Evolutionary conservation across 2,888 invertebrate genomes (phyloP).

Genomic region (Nomada goodeniana): DNA sequence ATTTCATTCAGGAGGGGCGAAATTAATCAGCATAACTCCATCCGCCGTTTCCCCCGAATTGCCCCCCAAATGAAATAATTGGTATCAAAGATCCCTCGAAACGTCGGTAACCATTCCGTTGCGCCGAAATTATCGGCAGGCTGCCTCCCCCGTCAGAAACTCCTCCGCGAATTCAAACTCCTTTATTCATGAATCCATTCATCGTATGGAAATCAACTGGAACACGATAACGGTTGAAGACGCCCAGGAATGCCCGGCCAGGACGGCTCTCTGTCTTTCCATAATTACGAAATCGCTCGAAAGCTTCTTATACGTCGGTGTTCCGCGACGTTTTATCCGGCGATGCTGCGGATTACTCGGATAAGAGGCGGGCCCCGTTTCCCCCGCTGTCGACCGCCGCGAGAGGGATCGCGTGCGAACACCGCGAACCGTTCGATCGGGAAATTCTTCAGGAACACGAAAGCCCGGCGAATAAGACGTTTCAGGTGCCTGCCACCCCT

Average conservation of each 20-base stretch:
- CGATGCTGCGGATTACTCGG: constrained; percentile 15
- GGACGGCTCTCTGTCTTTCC: constrained; percentile 42
- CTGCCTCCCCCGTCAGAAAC: constrained; percentile 10
- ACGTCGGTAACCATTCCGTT: constrained; percentile 13
- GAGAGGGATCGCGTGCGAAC: constrained; percentile 20
- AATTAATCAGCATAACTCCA: too few species aligned
- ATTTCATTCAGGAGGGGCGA: too few species aligned
- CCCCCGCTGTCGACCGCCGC: background rate
- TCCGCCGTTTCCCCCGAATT: too few species aligned
- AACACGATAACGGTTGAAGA: constrained; percentile 48
- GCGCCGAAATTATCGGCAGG: constrained; percentile 61
- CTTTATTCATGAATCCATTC: constrained; percentile 67
- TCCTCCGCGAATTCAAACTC: constrained; percentile 9
- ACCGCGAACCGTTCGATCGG: constrained; percentile 13
- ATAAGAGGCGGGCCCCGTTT: constrained; percentile 9
- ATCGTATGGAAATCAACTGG: constrained; percentile 58
- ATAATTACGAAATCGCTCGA: constrained; percentile 43
- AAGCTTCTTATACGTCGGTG: constrained; percentile 41
- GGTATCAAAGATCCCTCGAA: background rate
- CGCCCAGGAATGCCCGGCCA: constrained; percentile 47
- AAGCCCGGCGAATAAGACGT: constrained; percentile 13
- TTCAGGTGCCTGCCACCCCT: background rate
- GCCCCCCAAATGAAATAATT: background rate
- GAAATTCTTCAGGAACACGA: constrained; percentile 11
- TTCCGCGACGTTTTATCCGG: constrained; percentile 10